These are phyloP conservation scores for Eupithecia inturbata DNA, from an alignment of 2,888 invertebrate genomes.

Conservation along the genomic window DNA sequence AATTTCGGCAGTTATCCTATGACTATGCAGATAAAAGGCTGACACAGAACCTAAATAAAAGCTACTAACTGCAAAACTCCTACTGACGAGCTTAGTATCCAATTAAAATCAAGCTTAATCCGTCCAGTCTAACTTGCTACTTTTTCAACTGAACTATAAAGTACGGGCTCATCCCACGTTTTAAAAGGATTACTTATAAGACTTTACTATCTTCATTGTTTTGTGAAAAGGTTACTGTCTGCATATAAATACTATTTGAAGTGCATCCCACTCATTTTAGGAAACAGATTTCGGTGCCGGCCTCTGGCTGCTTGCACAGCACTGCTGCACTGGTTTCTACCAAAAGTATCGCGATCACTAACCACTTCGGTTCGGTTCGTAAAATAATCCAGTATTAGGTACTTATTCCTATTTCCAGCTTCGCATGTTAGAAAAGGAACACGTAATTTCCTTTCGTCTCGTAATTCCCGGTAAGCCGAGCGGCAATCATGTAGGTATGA, in stretches of 20 bases:
- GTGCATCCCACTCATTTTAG: background rate
- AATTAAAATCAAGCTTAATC: constrained; percentile 3
- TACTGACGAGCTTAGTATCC: constrained; percentile 1
- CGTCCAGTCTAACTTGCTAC: background rate
- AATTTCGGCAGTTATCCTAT: background rate
- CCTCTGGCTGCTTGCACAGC: background rate
- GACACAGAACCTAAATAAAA: background rate
- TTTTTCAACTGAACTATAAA: constrained; percentile 10
- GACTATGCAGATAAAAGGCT: background rate
- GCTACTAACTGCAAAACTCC: background rate
- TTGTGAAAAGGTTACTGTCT: background rate
- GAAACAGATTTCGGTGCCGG: background rate
- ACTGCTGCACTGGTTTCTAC: background rate
- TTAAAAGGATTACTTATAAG: constrained; percentile 12
- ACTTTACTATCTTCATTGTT: background rate
- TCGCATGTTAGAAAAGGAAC: background rate
- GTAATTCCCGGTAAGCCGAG: constrained; percentile 3
- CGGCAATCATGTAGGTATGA: background rate
- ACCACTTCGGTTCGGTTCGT: background rate
- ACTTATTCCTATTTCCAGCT: constrained; percentile 1
- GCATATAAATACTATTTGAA: background rate
- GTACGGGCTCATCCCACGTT: constrained; percentile 16
- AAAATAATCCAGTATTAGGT: background rate
- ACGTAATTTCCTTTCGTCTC: background rate
- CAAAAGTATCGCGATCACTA: background rate